These are phyloP conservation scores for Crossocerus cetratus DNA, from an alignment of 2,888 invertebrate genomes.

Conservation along the genomic window DNA sequence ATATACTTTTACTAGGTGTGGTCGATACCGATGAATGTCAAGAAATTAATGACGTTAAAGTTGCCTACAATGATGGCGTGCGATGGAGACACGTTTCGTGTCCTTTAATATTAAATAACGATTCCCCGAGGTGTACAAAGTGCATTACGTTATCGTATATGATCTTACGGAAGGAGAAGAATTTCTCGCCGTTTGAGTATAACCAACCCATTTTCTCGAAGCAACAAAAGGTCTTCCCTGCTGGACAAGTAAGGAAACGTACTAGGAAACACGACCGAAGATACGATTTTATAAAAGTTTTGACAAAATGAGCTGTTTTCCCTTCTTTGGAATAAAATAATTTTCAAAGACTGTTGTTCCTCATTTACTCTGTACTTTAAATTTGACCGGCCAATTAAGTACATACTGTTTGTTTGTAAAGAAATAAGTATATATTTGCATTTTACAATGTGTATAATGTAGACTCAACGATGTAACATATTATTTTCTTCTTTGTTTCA, in stretches of 20 bases:
- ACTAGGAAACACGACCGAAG: conserved; percentile 15
- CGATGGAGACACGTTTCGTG: conserved; percentile 70
- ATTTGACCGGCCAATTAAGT: too few species aligned
- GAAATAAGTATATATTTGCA: conserved; percentile 1
- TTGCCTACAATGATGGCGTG: conserved; percentile 64
- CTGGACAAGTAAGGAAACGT: conserved; percentile 47
- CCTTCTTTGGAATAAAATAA: conserved; percentile 22
- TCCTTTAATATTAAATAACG: conserved; percentile 66
- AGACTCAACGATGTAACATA: neutral
- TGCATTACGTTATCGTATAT: conserved; percentile 58
- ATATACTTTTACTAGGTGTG: conserved; percentile 32
- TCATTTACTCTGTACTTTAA: neutral
- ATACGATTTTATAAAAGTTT: conserved; percentile 36
- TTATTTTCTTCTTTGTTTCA: neutral
- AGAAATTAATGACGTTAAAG: conserved; percentile 41
- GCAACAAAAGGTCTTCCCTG: conserved; percentile 20
- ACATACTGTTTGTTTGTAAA: neutral
- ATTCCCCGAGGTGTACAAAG: conserved; percentile 64
- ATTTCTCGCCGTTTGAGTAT: conserved; percentile 3
- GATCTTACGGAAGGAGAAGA: conserved; percentile 27
- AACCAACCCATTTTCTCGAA: conserved; percentile 19
- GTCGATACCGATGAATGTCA: conserved; percentile 13
- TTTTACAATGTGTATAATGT: neutral
- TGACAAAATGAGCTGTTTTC: conserved; percentile 24
- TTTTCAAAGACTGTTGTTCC: neutral